Evolutionary conservation across 2,113 vertebrate species (phyloP), one percentile per base, ranked within the genome.

Genomic region (Trichomycterus rosablanca): DNA sequence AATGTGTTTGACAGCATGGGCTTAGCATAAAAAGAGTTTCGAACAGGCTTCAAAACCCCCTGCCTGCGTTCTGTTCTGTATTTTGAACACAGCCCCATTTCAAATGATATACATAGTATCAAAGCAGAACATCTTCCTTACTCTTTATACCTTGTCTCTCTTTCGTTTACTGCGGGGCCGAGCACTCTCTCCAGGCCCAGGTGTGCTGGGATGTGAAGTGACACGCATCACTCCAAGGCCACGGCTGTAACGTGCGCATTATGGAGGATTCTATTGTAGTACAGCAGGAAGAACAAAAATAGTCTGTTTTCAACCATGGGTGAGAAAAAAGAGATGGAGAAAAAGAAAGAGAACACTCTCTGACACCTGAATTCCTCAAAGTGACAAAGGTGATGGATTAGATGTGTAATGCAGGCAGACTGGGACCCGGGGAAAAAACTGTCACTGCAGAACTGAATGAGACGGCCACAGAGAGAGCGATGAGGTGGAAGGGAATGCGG

Each of bases 381-480:
- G 75, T 81, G 85, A 84, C 82, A 82, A 64, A 42, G 57, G 63
- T 65, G 63, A 88, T 86, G 84, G 83, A 87, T 87, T 84, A 87
- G 84, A 83, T 77, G 80, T 65, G 76, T 84, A 85, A 87, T 83
- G 76, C 76, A 83, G 76, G 76, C 70, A 57, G 79, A 87, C 78
- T 74, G 74, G 74, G 44, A 39, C 60, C 53, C 53, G 53, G 34
- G 42, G 53, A 11, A 12, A 22, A 67, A 54, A 56, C 40, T 48
- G 55, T 63, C 75, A 49, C 63, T 46, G 40, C 30, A 61, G 67
- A 73, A 65, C 42, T 19, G 56, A 68, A 44, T 64, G 67, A 59
- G 51, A 35, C 39, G 2, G n/a, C 28, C 28, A 52, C 24, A 19
- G 66, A 64, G 48, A 76, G 57, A 60, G 49, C 56, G 51, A 59